Percentiles rank a stretch among this genome's conserved stretches.
Evolutionary conservation across 2,888 invertebrate species (phyloP).

Genomic region (Scaeva pyrastri): DNA sequence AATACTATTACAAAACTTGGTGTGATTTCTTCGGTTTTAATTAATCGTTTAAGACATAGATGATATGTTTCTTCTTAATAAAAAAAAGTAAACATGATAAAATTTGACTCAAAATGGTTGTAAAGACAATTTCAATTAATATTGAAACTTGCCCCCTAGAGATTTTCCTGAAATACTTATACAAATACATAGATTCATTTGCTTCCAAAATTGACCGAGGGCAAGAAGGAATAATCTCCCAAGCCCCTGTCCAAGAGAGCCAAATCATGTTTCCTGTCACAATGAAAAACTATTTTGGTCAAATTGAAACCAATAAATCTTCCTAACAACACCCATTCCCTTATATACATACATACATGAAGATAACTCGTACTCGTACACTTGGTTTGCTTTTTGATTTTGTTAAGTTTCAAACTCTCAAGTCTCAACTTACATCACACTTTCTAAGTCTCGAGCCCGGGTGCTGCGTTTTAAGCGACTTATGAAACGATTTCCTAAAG

Average conservation of each 20-base stretch:
- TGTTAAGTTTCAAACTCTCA: constrained; percentile 12
- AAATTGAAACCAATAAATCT: constrained; percentile 59
- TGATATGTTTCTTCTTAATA: not conserved
- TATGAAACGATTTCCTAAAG: constrained; percentile 47
- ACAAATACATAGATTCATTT: not conserved
- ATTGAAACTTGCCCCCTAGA: constrained; percentile 3
- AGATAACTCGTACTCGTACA: too few relatives aligned
- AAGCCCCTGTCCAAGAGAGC: not conserved
- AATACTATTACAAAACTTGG: not conserved
- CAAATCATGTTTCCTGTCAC: constrained; percentile 37
- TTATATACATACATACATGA: constrained; percentile 16
- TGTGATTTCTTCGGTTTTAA: not conserved
- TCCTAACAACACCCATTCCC: constrained; percentile 65
- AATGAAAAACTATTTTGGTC: constrained; percentile 40
- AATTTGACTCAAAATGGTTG: constrained; percentile 6
- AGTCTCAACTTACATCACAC: constrained; percentile 54
- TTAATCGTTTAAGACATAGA: not conserved
- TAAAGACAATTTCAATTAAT: constrained; percentile 31
- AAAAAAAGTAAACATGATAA: not conserved
- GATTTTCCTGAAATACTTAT: constrained; percentile 13
- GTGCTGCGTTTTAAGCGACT: not conserved
- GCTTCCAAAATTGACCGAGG: not conserved
- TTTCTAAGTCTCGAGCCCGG: constrained; percentile 18
- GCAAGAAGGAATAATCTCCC: not conserved
- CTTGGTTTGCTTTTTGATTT: too few relatives aligned